Base-by-base conservation (phyloP, 2,888 invertebrate genomes). In the Lochmaea crataegi region DNA sequence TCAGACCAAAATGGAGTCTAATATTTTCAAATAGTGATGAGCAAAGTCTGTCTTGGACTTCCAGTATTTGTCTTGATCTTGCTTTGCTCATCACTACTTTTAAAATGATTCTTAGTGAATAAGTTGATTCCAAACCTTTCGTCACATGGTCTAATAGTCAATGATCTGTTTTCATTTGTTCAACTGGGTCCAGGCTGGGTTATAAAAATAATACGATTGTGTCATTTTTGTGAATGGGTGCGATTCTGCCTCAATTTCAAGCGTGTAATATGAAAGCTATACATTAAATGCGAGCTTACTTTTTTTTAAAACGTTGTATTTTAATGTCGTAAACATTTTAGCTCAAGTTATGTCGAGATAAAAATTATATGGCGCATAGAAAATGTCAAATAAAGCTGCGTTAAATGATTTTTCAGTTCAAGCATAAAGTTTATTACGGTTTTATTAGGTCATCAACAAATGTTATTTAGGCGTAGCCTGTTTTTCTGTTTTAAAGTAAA, bases 331-430 rank as follows among this genome's bases (percentile, higher is more conserved):
- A 10, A 53, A 53, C 53, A 18, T 53, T 53, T 18, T 9, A 53
- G 53, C 16, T 53, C 16, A 53, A 53, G 53, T 53, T 53, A 10
- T 18, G 10, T 53, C 53, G 18, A 53, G 53, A 53, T 53, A 53
- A 16, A 53, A 53, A 53, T 7, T 53, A 53, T 53, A 53, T 53
- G 53, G 53, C 18, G 10, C 53, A 18, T 53, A 16, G 53, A 53
- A 53, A 53, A 53, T 53, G 53, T 53, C 53, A 53, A 53, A 53
- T 53, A 53, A 53, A 53, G 18, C 53, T 53, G 53, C 18, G 53
- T 53, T 53, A 53, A 53, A 53, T 53, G 53, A 53, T 53, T 53
- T 53, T 53, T 53, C 53, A 16, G 53, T 53, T 53, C 18, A 11
- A 53, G 51, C 53, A 53, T 53, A 53, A 53, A 53, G 10, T 53